phyloP scores from a whole-genome alignment of 2,113 vertebrate species.

The Platichthys flesus region DNA sequence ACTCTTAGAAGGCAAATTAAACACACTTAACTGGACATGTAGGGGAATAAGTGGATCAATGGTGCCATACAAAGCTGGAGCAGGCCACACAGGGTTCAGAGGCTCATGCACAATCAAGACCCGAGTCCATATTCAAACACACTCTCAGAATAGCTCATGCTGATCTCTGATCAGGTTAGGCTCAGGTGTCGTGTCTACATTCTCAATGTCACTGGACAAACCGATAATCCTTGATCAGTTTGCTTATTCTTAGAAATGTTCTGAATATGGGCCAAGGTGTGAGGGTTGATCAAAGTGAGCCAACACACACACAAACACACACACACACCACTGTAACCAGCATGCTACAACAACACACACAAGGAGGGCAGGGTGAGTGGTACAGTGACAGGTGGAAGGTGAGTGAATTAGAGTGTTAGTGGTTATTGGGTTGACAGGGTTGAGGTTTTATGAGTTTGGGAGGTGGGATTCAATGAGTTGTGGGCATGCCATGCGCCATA shows the following conservation, averaged over 20 bases:
- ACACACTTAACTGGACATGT: constrained; percentile 75
- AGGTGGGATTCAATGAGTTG: constrained; percentile 77
- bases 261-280: constrained; percentile 70
- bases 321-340: constrained; percentile 73
- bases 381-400: constrained; percentile 52
- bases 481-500: constrained; percentile 93
- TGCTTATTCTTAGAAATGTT: constrained; percentile 64
- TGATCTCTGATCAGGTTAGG: constrained; percentile 68
- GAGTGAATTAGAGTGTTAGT: constrained; percentile 80
- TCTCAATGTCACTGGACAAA: constrained; percentile 56
- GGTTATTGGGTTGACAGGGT: constrained; percentile 71
- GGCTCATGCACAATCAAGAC: constrained; percentile 71
- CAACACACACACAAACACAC: constrained; percentile 54
- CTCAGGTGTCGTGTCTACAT: constrained; percentile 34
- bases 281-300: constrained; percentile 77
- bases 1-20: constrained; percentile 75
- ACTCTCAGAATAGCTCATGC: constrained; percentile 59
- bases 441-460: constrained; percentile 56
- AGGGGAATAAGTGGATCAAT: constrained; percentile 70
- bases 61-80: constrained; percentile 68
- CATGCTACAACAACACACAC: constrained; percentile 86
- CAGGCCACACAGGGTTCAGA: constrained; percentile 50
- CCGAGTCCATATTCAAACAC: constrained; percentile 71
- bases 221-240: constrained; percentile 62
- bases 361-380: constrained; percentile 65